Base-by-base conservation (phyloP, 1,140 invertebrate genomes). In the Psix sp. region DNA sequence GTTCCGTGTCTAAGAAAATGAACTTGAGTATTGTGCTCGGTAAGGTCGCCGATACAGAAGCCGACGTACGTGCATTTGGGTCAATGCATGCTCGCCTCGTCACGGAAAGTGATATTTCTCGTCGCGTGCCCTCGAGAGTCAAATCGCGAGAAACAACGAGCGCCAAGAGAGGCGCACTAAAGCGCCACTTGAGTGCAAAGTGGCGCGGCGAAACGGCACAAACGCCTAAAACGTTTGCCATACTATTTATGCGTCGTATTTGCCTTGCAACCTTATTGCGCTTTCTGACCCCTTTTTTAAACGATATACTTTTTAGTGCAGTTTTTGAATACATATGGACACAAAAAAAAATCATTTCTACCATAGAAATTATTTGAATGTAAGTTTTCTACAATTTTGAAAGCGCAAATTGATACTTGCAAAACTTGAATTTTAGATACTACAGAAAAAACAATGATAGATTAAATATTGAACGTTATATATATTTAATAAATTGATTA, bases 231-330 rank as follows among this genome's bases (percentile, higher is more conserved):
- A 79, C 77, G 72, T 67, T 77, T n/a, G n/a, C 77, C 67, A 54
- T 62, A 73, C 73, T 74, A 79, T 79, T 79, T 77, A 74, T 76
- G 73, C 72, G 72, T 63, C 52, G 68, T 76, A 79, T 77, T 79
- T 79, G 68, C 67, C 49, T 56, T 70, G 48, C n/a, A n/a, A n/a
- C n/a, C n/a, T n/a, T n/a, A n/a, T n/a, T n/a, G n/a, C n/a, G n/a
- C n/a, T n/a, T n/a, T n/a, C n/a, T n/a, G n/a, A n/a, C n/a, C n/a
- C n/a, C n/a, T n/a, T n/a, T n/a, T n/a, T n/a, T n/a, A n/a, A n/a
- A n/a, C n/a, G n/a, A n/a, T n/a, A n/a, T n/a, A n/a, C n/a, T n/a
- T n/a, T n/a, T n/a, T n/a, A n/a, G n/a, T n/a, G n/a, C n/a, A n/a
- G n/a, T n/a, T n/a, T n/a, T n/a, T n/a, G n/a, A n/a, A n/a, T n/a